Evolutionary conservation across 1,140 invertebrate genomes (phyloP).

Genomic region (Brachionus rubens): DNA sequence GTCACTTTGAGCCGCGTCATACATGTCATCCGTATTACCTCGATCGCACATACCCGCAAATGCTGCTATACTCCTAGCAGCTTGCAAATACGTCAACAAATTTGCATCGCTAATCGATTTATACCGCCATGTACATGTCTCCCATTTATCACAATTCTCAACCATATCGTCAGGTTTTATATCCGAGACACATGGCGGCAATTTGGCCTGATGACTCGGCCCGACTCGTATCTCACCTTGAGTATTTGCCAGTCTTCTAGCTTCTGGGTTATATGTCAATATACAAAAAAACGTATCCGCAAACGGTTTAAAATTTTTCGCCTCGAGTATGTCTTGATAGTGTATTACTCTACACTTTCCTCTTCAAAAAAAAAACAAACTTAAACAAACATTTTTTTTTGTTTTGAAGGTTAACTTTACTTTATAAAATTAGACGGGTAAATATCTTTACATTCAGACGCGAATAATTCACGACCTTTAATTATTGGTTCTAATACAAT

Average conservation of each 20-base stretch:
- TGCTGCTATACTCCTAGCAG: slow-evolving; percentile 74
- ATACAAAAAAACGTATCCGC: slow-evolving; percentile 64
- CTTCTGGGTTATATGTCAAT: slow-evolving; percentile 66
- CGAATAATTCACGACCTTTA: slow-evolving; percentile 46
- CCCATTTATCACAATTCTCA: slow-evolving; percentile 71
- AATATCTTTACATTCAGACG: slow-evolving; percentile 43
- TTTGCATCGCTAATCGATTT: slow-evolving; percentile 79
- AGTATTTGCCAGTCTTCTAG: slow-evolving; percentile 71
- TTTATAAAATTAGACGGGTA: slow-evolving; percentile 37
- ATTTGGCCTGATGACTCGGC: slow-evolving; percentile 81
- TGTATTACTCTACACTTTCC: slow-evolving; percentile 64
- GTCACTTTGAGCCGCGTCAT: slow-evolving; percentile 91
- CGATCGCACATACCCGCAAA: slow-evolving; percentile 97
- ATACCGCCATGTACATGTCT: slow-evolving; percentile 88
- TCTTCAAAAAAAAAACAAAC: slow-evolving; percentile 47
- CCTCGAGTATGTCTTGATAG: slow-evolving; percentile 60
- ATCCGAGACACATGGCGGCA: slow-evolving; percentile 75
- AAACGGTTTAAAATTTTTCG: slow-evolving; percentile 52
- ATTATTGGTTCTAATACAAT: slow-evolving; percentile 42
- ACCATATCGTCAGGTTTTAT: slow-evolving; percentile 67
- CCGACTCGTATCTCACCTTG: slow-evolving; percentile 92
- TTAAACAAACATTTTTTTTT: neutral
- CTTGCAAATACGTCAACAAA: slow-evolving; percentile 91
- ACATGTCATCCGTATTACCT: slow-evolving; percentile 61
- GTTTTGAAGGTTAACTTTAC: neutral